phyloP scores from a whole-genome alignment of 2,797 vertebrate genomes.

The Thalassophryne amazonica region DNA sequence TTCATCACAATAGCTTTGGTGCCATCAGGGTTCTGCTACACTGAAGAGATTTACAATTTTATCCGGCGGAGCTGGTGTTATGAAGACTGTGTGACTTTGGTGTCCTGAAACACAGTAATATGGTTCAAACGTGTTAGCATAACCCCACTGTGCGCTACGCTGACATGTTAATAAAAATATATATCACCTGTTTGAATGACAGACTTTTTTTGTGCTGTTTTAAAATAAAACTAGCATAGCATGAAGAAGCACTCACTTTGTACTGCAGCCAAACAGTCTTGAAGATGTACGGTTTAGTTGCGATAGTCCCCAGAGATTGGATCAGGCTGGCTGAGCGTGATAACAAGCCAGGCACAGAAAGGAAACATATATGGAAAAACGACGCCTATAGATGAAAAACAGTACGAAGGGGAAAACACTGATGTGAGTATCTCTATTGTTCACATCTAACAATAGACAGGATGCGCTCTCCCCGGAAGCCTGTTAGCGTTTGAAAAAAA shows the following conservation, averaged over 20 bases:
- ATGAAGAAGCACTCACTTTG: neutral
- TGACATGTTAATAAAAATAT: constrained; percentile 13
- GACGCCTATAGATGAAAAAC: constrained; percentile 4
- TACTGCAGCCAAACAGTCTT: neutral
- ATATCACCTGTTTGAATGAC: neutral
- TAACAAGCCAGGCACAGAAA: constrained; percentile 37
- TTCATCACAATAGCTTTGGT: constrained; percentile 58
- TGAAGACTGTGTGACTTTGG: constrained; percentile 10
- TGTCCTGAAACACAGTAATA: constrained; percentile 1
- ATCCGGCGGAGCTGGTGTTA: constrained; percentile 38
- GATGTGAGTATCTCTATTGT: constrained; percentile 21
- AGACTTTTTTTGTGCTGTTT: neutral
- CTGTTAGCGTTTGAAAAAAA: constrained; percentile 48
- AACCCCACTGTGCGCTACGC: neutral
- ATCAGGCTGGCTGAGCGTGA: constrained; percentile 47
- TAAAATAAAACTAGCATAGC: constrained; percentile 13
- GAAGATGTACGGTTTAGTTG: constrained; percentile 23
- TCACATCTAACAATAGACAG: constrained; percentile 39
- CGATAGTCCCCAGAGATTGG: constrained; percentile 42
- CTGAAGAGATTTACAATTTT: constrained; percentile 40
- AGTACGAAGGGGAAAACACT: constrained; percentile 6
- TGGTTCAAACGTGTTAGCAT: constrained; percentile 17
- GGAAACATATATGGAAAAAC: constrained; percentile 30
- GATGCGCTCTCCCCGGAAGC: constrained; percentile 38
- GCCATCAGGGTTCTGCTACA: constrained; percentile 48